Conservation (phyloP, 2,797 vertebrate species). For the Diceros bicornis region DNA sequence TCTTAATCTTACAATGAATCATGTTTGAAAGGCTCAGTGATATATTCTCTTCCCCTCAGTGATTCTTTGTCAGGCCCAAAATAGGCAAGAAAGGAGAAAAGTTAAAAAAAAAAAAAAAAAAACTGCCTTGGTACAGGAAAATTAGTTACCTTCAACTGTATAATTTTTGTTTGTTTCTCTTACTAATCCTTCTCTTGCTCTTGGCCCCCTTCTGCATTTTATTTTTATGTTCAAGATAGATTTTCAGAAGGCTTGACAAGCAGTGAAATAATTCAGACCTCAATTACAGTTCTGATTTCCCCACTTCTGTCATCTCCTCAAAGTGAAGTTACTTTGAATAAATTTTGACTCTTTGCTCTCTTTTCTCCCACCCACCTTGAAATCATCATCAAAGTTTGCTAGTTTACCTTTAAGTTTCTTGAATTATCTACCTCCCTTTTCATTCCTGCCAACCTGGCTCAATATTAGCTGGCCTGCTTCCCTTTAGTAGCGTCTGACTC, state of each 20-base stretch:
- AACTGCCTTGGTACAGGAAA: not conserved
- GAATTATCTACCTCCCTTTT: not conserved
- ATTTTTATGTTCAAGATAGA: not conserved
- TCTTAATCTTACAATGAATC: constrained; percentile 55
- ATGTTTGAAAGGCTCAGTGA: constrained; percentile 37
- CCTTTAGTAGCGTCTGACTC: not conserved
- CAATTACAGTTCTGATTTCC: not conserved
- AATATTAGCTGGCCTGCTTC: not conserved
- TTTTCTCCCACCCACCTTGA: not conserved
- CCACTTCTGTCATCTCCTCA: not conserved
- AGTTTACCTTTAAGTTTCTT: not conserved
- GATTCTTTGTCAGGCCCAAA: constrained; percentile 40
- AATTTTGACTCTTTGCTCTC: not conserved
- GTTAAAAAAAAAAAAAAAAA: not conserved
- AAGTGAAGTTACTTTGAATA: not conserved
- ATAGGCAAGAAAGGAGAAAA: not conserved
- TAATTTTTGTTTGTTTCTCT: not conserved
- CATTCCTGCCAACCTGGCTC: not conserved
- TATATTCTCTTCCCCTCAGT: constrained; percentile 27
- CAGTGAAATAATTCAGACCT: not conserved
- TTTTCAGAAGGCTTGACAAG: not conserved
- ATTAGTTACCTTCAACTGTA: not conserved
- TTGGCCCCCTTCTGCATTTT: not conserved
- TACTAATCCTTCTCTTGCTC: not conserved
- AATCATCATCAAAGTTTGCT: not conserved